Base-by-base conservation (phyloP, 2,797 vertebrate genomes). In the Lophius americanus region DNA sequence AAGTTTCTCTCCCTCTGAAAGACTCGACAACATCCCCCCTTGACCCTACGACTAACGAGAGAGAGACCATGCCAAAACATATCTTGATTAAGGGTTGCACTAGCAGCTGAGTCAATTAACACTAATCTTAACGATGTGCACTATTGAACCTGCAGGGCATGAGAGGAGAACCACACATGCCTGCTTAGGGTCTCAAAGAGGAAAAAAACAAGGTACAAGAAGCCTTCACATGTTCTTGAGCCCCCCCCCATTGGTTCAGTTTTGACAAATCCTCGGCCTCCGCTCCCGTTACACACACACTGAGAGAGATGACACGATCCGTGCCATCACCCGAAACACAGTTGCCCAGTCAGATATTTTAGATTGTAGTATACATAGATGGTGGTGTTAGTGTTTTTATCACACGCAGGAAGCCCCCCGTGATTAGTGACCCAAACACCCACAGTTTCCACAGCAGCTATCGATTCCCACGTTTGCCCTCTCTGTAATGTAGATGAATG, bases 91-190 rank as follows among this genome's bases (percentile, higher is more conserved):
- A 89, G 81, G 83, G 87, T 92, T 93, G 92, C 92, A 93, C 93
- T 93, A 91, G 88, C 88, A 84, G 85, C 77, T 74, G 81, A 92
- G 85, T 90, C 82, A 58, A 78, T 89, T 89, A 93, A 93, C 92
- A 94, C 89, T 92, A 93, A 92, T 90, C 84, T 73, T 83, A 90
- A 84, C 43, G 66, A 88, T 90, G 91, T 93, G 91, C 91, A 91
- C 92, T 94, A 91, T 90, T 89, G 89, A 23, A 79, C 82, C 80
- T 75, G 74, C 82, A 51, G 85, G 87, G 86, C 87, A 82, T 81
- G 79, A 82, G 75, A 71, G 85, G 72, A 79, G 54, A 86, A 73
- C 78, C 79, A 80, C 37, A 84, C 84, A 85, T 86, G 87, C 89
- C 91, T 84, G 78, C 75, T 81, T 32, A 62, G 84, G 60, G 78